phyloP scores from a whole-genome alignment of 2,888 invertebrate genomes.

The Melanostoma mellinum region DNA sequence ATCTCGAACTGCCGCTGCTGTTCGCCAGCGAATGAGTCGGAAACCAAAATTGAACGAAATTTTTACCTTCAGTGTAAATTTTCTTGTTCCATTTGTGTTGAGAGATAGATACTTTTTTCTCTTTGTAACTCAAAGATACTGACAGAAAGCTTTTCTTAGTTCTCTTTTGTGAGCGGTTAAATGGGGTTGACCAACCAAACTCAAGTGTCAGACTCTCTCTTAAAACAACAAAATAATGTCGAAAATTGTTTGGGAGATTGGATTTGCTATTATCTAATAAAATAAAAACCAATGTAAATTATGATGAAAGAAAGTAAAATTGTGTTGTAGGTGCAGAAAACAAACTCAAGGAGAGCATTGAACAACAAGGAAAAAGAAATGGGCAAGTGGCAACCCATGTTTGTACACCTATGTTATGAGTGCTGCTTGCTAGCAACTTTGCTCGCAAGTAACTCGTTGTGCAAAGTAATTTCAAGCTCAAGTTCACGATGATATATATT shows the following conservation, averaged over 20 bases:
- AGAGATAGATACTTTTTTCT: background rate
- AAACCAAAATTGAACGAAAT: constrained; percentile 57
- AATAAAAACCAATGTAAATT: constrained; percentile 60
- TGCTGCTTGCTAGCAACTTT: constrained; percentile 1
- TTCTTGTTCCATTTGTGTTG: background rate
- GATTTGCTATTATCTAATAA: constrained; percentile 63
- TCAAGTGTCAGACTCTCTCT: constrained; percentile 43
- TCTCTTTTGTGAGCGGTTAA: constrained; percentile 48
- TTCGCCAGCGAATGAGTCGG: constrained; percentile 70
- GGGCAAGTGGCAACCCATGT: background rate
- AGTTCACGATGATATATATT: constrained; percentile 60
- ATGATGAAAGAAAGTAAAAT: constrained; percentile 63
- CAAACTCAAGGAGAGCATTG: background rate
- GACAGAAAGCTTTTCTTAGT: constrained; percentile 1
- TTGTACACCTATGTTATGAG: constrained; percentile 17
- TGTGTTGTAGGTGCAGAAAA: constrained; percentile 41
- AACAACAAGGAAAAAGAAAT: constrained; percentile 8
- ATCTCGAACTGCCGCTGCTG: constrained; percentile 67
- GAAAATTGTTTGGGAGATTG: constrained; percentile 31
- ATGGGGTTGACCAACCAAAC: constrained; percentile 53
- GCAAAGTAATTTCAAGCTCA: constrained; percentile 67
- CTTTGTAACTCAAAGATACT: background rate
- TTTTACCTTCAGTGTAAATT: constrained; percentile 51
- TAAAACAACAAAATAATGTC: constrained; percentile 59
- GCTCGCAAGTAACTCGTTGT: constrained; percentile 15